A percentile compares a stretch with the other conserved stretches of the same genome.
Conservation (phyloP, 1,140 invertebrate genomes). For the Heliconius eleuchia region DNA sequence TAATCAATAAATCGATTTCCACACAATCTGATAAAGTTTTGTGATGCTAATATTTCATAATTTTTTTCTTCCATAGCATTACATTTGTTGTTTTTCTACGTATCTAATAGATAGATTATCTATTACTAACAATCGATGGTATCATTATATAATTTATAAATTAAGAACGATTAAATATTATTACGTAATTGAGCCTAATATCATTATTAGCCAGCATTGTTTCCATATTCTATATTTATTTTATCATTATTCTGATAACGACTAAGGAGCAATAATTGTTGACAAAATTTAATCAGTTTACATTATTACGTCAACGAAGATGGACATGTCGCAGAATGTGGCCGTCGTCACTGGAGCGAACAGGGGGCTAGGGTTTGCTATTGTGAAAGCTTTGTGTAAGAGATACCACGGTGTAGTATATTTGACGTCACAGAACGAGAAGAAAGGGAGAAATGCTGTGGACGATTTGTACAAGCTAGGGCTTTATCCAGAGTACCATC, state of each 20-base stretch:
- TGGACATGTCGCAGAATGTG: conserved; percentile 35
- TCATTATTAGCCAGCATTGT: neutral
- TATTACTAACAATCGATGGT: too few relatives aligned
- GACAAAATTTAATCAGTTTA: neutral
- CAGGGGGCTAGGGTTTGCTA: conserved; percentile 88
- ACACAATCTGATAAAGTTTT: too few relatives aligned
- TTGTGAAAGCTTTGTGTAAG: conserved; percentile 84
- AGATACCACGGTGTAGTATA: conserved; percentile 84
- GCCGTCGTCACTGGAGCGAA: conserved; percentile 86
- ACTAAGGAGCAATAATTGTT: neutral
- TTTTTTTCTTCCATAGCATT: too few relatives aligned
- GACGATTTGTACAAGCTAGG: conserved; percentile 76
- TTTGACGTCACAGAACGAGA: conserved; percentile 83
- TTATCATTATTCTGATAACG: conserved; percentile 5
- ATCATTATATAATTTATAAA: too few relatives aligned
- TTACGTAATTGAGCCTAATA: neutral
- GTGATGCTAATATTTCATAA: too few relatives aligned
- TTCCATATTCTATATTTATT: neutral
- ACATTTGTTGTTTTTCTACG: too few relatives aligned
- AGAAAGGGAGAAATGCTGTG: conserved; percentile 82
- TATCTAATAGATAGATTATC: too few relatives aligned
- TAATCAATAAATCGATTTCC: too few relatives aligned
- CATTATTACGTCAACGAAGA: neutral
- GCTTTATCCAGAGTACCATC: conserved; percentile 83
- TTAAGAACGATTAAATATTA: too few relatives aligned